Base-by-base conservation (phyloP, 30 jellyfish, hydroid and myxozoan genomes). In the Chrysaora quinquecirrha region DNA sequence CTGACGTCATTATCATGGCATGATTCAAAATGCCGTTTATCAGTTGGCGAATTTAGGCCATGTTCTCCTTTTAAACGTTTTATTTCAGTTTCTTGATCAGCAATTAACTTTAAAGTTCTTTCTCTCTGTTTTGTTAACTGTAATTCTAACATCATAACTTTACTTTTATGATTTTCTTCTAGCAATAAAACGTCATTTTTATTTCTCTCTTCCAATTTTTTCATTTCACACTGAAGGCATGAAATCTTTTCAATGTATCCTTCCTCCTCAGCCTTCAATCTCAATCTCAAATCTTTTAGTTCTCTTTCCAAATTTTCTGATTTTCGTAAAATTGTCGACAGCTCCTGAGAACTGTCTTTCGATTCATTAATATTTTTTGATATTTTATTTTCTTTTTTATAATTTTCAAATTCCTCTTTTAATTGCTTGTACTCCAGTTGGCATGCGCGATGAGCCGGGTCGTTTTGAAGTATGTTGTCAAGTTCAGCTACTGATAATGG, bases 31-130 rank as follows among this genome's bases (percentile, higher is more conserved):
- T 25, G 29, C 21, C 73, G 18, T 21, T 19, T 82, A 22, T 74
- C 80, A 1, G 62, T 29, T 27, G 89, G 84, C 1, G 86, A 49
- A 58, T 83, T 33, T 12, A 81, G 2, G 19, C 24, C 32, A 3
- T 61, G 66, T 0, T 28, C 77, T 34, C 66, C 91, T 35, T 71
- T 83, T 30, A 94, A 82, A 9, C 95, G 86, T n/a, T 83, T 69
- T 4, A 94, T 82, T 32, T 94, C 99, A n/a, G 72, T 18, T 62
- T 94, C 99, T 78, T 88, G 87, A 24, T 94, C 99, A 2, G 87
- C 80, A 9, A 94, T 28, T 43, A 94, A 74, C 33, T 82, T 80
- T 18, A 82, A 46, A 43, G 99, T 87, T 48, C 99, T 70, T 0
- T 61, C 87, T 30, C 99, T 48, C 69, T 87, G 97, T 50, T 87